Base-by-base conservation (phyloP, 2,888 invertebrate genomes). In the Homarus gammarus region DNA sequence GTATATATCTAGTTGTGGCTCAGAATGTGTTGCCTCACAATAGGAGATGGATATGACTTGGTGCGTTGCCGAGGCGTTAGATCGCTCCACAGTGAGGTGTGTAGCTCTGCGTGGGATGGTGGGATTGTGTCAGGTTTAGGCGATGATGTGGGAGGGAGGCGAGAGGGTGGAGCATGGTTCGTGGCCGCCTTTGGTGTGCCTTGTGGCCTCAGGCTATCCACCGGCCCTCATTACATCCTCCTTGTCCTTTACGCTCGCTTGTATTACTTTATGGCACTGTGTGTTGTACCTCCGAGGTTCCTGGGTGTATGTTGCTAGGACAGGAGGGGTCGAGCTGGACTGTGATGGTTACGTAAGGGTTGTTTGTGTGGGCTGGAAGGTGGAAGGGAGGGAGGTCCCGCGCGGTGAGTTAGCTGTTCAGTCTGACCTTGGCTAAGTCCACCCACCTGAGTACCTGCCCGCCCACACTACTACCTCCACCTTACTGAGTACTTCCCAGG, bases 391-490 rank as follows among this genome's bases (percentile, higher is more conserved):
- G 6, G 6, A 6, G 12, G 5, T 49, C 6, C 18, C 12, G 56
- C 15, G 15, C 18, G 5, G 18, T 12, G 56, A 27, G 64, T 5
- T 64, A 64, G 64, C 64, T 27, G 12, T 27, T 64, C 64, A 27
- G 6, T 56, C 27, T 64, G 27, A 64, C 64, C 64, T 64, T 64
- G 64, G 64, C 22, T 64, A 15, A n/a, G 3, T 64, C 3, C 64
- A 64, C 64, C 64, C 64, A 64, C 64, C 64, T 27, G 64, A 64
- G 64, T 10, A 64, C 56, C 56, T 56, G 18, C 56, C 56, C 15
- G 56, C 22, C 56, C 56, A 1, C n/a, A n/a, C n/a, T n/a, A n/a
- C 56, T 22, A 5, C 56, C 22, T 22, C 18, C 56, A 44, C 44
- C 44, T 12, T 44, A 5, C 12, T 5, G 18, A 56, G 18, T 22